phyloP scores from a whole-genome alignment of 2,797 vertebrate genomes.

The Pangasius djambal region DNA sequence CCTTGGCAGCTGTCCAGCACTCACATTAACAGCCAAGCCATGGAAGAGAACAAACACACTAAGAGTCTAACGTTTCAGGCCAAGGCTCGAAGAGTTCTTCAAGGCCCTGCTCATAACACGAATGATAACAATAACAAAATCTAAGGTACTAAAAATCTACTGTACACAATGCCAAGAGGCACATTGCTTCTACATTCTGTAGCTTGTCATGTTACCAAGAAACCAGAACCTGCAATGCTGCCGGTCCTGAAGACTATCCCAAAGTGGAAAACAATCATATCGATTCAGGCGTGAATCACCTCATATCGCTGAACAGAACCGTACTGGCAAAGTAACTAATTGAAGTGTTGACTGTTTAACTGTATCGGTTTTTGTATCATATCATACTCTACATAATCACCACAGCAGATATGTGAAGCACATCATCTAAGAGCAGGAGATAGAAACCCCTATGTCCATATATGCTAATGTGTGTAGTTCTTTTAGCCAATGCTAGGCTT shows the following conservation, averaged over 20 bases:
- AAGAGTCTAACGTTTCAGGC: background rate
- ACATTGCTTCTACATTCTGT: background rate
- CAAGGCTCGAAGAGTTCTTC: background rate
- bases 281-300: no score
- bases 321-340: background rate
- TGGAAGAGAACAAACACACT: background rate
- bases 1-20: constrained; percentile 17
- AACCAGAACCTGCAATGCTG: background rate
- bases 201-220: background rate
- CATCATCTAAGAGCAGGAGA: background rate
- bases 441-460: background rate
- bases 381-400: background rate
- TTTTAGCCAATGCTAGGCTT: background rate
- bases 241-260: background rate
- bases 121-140: background rate
- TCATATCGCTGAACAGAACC: background rate
- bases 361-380: background rate
- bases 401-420: background rate
- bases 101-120: background rate
- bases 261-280: background rate
- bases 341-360: background rate
- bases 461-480: background rate
- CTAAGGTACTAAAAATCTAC: background rate
- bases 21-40: constrained; percentile 9
- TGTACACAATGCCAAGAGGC: background rate